Conservation (phyloP, 2,888 invertebrate genomes). For the Erpobdella octoculata region DNA sequence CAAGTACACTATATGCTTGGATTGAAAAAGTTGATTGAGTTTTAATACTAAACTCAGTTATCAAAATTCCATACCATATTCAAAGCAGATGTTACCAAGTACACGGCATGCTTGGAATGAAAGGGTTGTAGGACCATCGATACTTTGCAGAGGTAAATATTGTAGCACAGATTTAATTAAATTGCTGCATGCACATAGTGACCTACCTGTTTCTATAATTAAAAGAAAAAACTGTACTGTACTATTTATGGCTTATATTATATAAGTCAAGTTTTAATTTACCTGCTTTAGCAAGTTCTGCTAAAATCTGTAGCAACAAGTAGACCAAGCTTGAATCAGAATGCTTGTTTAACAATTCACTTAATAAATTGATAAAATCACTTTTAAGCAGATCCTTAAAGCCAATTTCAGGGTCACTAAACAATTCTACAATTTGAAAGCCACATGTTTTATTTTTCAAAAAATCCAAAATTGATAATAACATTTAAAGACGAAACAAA, state of each 20-base stretch:
- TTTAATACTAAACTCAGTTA: not conserved
- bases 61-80: not conserved
- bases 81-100: slow-evolving; percentile 22
- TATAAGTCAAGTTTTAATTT: not conserved
- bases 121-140: not conserved
- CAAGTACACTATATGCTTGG: slow-evolving; percentile 9
- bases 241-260: not conserved
- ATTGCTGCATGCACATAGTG: slow-evolving; percentile 8
- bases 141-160: not conserved
- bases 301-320: slow-evolving; percentile 15
- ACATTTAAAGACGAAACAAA: too few species aligned
- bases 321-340: not conserved
- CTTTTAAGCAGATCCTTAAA: slow-evolving; percentile 10
- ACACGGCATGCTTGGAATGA: slow-evolving; percentile 25
- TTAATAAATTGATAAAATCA: not conserved
- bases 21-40: not conserved
- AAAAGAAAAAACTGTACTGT: not conserved
- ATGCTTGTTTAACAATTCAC: not conserved
- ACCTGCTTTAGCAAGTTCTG: slow-evolving; percentile 25
- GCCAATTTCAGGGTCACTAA: too few species aligned
- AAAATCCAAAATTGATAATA: too few species aligned
- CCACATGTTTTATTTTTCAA: too few species aligned
- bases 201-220: slow-evolving; percentile 11
- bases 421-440: too few species aligned
- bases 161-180: not conserved